These are phyloP conservation scores for Polydesmus complanatus DNA, from an alignment of 2,888 invertebrate genomes.

Conservation along the genomic window DNA sequence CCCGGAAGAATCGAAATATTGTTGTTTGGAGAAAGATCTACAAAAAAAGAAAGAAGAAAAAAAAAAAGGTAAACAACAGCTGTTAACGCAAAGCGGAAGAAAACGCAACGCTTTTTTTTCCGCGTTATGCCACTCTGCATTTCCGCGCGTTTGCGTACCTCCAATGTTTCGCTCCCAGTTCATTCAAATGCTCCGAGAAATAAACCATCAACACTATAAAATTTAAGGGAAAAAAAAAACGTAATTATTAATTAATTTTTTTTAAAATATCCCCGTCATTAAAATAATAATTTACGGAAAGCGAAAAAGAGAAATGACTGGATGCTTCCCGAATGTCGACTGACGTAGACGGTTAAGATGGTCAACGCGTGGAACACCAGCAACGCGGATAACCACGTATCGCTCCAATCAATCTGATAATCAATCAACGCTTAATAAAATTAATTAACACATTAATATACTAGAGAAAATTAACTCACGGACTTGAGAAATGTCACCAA, in stretches of 20 bases:
- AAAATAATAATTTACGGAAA: constrained; percentile 57
- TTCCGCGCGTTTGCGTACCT: too few relatives aligned
- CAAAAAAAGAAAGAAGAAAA: constrained; percentile 14
- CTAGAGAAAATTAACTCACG: background rate
- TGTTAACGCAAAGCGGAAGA: too few relatives aligned
- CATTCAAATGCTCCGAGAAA: constrained; percentile 79
- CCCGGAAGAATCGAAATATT: constrained; percentile 87
- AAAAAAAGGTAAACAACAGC: background rate
- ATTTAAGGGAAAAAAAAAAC: too few relatives aligned
- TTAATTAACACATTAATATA: background rate
- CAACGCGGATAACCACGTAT: constrained; percentile 70
- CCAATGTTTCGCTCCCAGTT: constrained; percentile 77
- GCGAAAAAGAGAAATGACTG: constrained; percentile 68
- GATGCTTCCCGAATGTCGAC: constrained; percentile 71
- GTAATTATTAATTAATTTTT: too few relatives aligned
- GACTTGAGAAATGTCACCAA: constrained; percentile 1
- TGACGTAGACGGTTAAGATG: constrained; percentile 62
- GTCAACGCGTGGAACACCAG: constrained; percentile 60
- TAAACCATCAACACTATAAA: constrained; percentile 72
- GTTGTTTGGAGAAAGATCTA: constrained; percentile 69
- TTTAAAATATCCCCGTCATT: too few relatives aligned
- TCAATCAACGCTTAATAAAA: too few relatives aligned
- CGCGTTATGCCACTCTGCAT: too few relatives aligned
- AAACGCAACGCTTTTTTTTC: too few relatives aligned
- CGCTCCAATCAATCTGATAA: constrained; percentile 79